Percentiles rank a stretch among this genome's conserved stretches.
These are phyloP conservation scores for Orthosia incerta DNA, from an alignment of 2,888 invertebrate species.

Conservation along the genomic window DNA sequence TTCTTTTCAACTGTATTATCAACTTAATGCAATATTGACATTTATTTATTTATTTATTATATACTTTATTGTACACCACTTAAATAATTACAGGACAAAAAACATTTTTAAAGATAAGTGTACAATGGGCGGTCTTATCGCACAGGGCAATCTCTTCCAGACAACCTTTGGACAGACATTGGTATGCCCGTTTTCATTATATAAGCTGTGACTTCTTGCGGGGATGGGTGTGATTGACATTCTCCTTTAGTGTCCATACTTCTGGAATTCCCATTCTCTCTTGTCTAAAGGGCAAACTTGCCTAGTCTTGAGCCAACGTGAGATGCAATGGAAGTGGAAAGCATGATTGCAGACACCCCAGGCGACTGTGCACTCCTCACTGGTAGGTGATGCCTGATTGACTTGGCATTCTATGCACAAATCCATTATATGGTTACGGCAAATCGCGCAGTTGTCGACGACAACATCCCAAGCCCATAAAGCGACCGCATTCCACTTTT, in stretches of 20 bases:
- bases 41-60: too few relatives aligned
- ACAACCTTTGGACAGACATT: too few relatives aligned
- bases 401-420: slow-evolving; percentile 99
- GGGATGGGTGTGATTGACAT: slow-evolving; percentile 46
- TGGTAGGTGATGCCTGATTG: slow-evolving; percentile 99
- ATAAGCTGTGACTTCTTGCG: slow-evolving; percentile 62
- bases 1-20: too few relatives aligned
- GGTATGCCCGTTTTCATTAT: slow-evolving; percentile 75
- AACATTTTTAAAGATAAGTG: too few relatives aligned
- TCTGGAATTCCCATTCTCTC: slow-evolving; percentile 99
- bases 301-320: slow-evolving; percentile 99
- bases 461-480: slow-evolving; percentile 99
- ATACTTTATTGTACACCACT: too few relatives aligned
- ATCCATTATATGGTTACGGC: slow-evolving; percentile 99
- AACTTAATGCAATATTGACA: too few relatives aligned
- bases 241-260: slow-evolving; percentile 93
- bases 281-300: slow-evolving; percentile 99
- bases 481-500: slow-evolving; percentile 99
- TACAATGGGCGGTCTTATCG: too few relatives aligned
- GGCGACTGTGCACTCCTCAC: slow-evolving; percentile 99
- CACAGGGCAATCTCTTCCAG: too few relatives aligned
- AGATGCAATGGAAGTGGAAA: slow-evolving; percentile 99
- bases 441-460: slow-evolving; percentile 99
- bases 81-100: too few relatives aligned
- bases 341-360: slow-evolving; percentile 99